Evolutionary conservation across 2,797 vertebrate genomes (phyloP).

Genomic region (Chaetodon trifasciatus): DNA sequence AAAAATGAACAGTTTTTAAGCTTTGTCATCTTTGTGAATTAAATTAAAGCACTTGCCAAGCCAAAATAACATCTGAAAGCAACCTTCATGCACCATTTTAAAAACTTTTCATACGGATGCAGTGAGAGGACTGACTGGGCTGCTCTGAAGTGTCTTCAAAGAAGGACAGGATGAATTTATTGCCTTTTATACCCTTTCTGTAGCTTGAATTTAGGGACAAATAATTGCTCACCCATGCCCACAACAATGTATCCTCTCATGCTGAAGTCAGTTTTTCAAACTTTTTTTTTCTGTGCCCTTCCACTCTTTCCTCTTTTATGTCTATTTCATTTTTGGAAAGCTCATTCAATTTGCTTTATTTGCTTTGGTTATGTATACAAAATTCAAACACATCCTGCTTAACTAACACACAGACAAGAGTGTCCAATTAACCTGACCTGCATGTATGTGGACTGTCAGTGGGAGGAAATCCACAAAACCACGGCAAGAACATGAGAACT

Average conservation of each 20-base stretch:
- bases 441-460: background rate
- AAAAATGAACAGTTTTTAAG: too few relatives aligned
- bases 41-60: too few relatives aligned
- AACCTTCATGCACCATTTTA: constrained; percentile 22
- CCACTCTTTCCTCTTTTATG: background rate
- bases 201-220: background rate
- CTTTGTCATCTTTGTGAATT: too few relatives aligned
- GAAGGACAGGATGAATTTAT: background rate
- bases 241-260: constrained; percentile 5
- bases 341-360: background rate
- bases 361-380: background rate
- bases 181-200: background rate
- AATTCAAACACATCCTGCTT: background rate
- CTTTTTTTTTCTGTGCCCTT: background rate
- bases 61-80: background rate
- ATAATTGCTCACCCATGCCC: background rate
- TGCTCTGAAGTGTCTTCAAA: background rate
- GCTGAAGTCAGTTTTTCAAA: background rate
- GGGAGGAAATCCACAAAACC: background rate
- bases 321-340: background rate
- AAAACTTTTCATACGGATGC: background rate
- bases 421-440: background rate
- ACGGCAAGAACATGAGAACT: background rate
- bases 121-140: constrained; percentile 21
- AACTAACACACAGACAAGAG: background rate